A percentile compares a stretch with the other conserved stretches of the same genome.
phyloP scores from a whole-genome alignment of 2,113 vertebrate species.

The Semnornis frantzii region DNA sequence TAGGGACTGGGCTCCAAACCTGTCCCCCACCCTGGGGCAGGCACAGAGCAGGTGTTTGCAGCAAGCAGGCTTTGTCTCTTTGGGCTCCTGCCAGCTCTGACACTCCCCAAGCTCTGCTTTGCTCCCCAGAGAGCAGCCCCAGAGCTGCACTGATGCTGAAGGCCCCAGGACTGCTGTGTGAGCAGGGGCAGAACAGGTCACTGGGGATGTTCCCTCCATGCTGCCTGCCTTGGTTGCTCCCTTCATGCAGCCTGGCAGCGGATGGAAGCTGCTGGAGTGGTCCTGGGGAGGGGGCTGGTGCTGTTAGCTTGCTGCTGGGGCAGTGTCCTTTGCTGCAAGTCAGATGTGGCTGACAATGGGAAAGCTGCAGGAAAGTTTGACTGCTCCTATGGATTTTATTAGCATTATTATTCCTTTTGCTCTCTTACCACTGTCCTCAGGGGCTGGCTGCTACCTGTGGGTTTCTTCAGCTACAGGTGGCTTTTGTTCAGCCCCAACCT shows the following conservation, averaged over 20 bases:
- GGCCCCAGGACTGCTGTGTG: neutral
- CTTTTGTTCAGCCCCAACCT: neutral
- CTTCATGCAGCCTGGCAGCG: fast-evolving
- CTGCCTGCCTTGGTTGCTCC: neutral
- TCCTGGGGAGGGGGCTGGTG: fast-evolving
- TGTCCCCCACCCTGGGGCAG: neutral
- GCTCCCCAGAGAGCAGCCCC: neutral
- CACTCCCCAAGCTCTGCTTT: fast-evolving
- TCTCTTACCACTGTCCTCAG: neutral
- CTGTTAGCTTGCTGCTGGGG: neutral
- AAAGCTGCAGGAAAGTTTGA: neutral
- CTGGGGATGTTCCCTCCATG: neutral
- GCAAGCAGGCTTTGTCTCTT: neutral
- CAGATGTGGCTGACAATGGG: neutral
- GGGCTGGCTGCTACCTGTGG: neutral
- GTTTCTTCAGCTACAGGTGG: neutral
- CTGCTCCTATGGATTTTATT: neutral
- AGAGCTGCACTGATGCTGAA: neutral
- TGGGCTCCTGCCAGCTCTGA: neutral
- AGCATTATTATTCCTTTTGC: neutral
- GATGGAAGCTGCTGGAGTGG: neutral
- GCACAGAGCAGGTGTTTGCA: neutral
- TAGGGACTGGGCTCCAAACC: neutral
- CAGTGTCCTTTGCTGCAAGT: neutral
- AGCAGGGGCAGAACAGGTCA: neutral